These are phyloP conservation scores for Catharus minimus DNA, from an alignment of 2,113 vertebrate species.

Conservation along the genomic window DNA sequence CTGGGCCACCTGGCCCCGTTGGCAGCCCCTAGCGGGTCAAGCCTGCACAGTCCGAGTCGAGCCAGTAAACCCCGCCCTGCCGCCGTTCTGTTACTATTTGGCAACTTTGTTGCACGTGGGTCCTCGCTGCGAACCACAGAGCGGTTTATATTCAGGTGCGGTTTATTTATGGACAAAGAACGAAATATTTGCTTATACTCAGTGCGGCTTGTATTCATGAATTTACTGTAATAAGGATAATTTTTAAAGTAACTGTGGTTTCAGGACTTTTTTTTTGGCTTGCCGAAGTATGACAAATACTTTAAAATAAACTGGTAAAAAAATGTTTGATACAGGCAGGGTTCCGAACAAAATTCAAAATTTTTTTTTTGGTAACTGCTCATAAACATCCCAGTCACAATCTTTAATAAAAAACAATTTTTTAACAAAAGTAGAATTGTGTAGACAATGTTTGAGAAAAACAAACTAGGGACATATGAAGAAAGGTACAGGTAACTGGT, in stretches of 20 bases:
- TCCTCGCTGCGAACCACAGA: no score
- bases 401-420: background rate
- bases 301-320: background rate
- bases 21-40: no score
- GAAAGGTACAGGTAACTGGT: background rate
- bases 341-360: background rate
- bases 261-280: background rate
- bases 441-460: background rate
- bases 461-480: background rate
- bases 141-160: no score
- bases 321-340: background rate
- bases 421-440: background rate
- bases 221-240: background rate
- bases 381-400: background rate
- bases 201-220: no score
- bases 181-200: no score
- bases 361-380: background rate
- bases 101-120: no score
- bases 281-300: background rate
- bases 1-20: no score
- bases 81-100: no score
- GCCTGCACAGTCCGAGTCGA: no score
- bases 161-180: no score
- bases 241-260: background rate
- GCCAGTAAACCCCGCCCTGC: no score